These are phyloP conservation scores for Suncus etruscus DNA, from an alignment of 2,113 vertebrate species.

Conservation along the genomic window DNA sequence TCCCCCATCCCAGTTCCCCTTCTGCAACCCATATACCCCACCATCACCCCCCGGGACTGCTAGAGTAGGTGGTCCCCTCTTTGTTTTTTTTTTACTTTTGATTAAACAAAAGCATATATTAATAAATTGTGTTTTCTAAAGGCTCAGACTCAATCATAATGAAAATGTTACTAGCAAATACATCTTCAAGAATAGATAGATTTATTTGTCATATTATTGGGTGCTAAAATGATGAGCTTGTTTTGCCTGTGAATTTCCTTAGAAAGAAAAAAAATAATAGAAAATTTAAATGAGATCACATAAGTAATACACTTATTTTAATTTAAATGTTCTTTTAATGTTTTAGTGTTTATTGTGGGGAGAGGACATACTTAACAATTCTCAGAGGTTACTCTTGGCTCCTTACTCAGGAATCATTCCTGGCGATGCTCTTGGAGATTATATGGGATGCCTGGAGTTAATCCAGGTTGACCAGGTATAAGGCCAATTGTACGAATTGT, in stretches of 20 bases:
- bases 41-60: no score
- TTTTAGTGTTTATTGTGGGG: no score
- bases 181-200: conserved; percentile 17
- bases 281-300: conserved; percentile 32
- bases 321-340: conserved; percentile 34
- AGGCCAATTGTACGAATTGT: no score
- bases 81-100: conserved; percentile 42
- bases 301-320: neutral
- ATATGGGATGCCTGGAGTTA: no score
- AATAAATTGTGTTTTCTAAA: conserved; percentile 52
- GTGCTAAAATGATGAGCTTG: neutral
- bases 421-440: no score
- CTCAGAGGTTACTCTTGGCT: no score
- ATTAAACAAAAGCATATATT: conserved; percentile 59
- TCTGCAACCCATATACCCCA: no score
- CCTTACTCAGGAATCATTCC: no score
- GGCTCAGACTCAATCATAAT: conserved; percentile 16
- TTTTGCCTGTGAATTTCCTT: neutral
- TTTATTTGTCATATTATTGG: neutral
- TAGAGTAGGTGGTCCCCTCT: no score
- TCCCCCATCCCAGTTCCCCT: no score
- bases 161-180: conserved; percentile 34
- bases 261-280: conserved; percentile 32
- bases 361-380: no score
- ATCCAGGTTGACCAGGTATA: no score